These are phyloP conservation scores for Schizothorax lantsangensis DNA, from an alignment of 2,797 vertebrate genomes.

Conservation along the genomic window DNA sequence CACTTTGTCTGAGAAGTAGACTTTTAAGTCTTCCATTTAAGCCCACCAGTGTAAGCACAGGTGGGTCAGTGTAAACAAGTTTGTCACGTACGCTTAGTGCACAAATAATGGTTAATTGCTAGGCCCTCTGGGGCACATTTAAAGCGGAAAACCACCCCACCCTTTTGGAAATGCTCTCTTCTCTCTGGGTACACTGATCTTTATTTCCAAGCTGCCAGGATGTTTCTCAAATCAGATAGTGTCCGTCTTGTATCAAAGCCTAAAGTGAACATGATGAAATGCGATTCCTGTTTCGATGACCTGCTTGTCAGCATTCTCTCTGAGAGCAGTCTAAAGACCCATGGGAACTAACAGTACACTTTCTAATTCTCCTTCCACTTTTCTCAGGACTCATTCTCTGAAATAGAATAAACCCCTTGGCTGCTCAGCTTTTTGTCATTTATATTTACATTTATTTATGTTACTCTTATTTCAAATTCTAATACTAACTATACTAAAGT, in stretches of 20 bases:
- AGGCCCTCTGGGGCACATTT: slow-evolving; percentile 47
- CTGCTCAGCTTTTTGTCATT: not conserved
- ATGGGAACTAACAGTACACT: slow-evolving; percentile 65
- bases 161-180: slow-evolving; percentile 58
- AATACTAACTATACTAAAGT: not conserved
- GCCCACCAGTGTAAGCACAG: slow-evolving; percentile 13
- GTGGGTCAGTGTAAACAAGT: slow-evolving; percentile 33
- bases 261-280: slow-evolving; percentile 64
- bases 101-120: slow-evolving; percentile 62
- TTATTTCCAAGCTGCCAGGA: slow-evolving; percentile 55
- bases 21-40: slow-evolving; percentile 6
- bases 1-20: not conserved
- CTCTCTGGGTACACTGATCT: slow-evolving; percentile 55
- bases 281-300: slow-evolving; percentile 66
- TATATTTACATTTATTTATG: not conserved
- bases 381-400: slow-evolving; percentile 62
- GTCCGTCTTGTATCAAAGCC: slow-evolving; percentile 57
- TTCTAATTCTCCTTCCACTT: slow-evolving; percentile 75
- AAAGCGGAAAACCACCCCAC: slow-evolving; percentile 68
- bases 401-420: not conserved
- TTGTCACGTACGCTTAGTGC: slow-evolving; percentile 37
- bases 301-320: slow-evolving; percentile 67
- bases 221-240: slow-evolving; percentile 50
- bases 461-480: not conserved
- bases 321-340: slow-evolving; percentile 60